These are phyloP conservation scores for Catagonus wagneri DNA, from an alignment of 2,113 vertebrate genomes.

Conservation along the genomic window DNA sequence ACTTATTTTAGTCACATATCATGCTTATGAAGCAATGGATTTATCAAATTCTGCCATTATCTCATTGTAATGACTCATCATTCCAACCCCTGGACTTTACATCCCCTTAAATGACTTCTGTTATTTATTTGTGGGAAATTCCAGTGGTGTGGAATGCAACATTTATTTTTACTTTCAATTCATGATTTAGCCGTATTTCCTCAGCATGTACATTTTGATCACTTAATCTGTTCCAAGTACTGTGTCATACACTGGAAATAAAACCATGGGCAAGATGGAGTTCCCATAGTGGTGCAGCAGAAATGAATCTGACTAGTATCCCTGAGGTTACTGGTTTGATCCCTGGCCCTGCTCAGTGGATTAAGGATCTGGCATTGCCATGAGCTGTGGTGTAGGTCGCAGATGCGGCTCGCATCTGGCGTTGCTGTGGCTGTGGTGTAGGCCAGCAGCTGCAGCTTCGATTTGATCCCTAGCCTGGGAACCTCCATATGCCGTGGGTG, in stretches of 20 bases:
- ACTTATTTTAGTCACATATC: slow-evolving; percentile 42
- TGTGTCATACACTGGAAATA: background rate
- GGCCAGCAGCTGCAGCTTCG: too few relatives aligned
- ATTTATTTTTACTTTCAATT: slow-evolving; percentile 57
- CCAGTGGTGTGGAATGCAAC: background rate
- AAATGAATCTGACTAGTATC: too few relatives aligned
- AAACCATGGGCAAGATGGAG: background rate
- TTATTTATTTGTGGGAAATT: slow-evolving; percentile 65
- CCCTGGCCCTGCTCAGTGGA: too few relatives aligned
- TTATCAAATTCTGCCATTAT: slow-evolving; percentile 63
- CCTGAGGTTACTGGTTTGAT: too few relatives aligned
- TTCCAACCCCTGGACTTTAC: background rate
- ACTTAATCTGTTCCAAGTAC: background rate
- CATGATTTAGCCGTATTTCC: slow-evolving; percentile 21
- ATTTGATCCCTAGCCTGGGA: too few relatives aligned
- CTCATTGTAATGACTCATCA: slow-evolving; percentile 59
- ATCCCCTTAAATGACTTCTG: slow-evolving; percentile 40
- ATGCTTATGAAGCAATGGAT: slow-evolving; percentile 63
- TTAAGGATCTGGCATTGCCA: too few relatives aligned
- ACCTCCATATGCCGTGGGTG: too few relatives aligned
- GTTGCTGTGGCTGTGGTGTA: too few relatives aligned
- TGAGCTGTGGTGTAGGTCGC: too few relatives aligned
- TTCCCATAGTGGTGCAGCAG: too few relatives aligned
- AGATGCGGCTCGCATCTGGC: too few relatives aligned
- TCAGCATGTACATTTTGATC: background rate